These are phyloP conservation scores for Schizopygopsis pylzovi DNA, from an alignment of 2,797 vertebrate genomes.

Conservation along the genomic window DNA sequence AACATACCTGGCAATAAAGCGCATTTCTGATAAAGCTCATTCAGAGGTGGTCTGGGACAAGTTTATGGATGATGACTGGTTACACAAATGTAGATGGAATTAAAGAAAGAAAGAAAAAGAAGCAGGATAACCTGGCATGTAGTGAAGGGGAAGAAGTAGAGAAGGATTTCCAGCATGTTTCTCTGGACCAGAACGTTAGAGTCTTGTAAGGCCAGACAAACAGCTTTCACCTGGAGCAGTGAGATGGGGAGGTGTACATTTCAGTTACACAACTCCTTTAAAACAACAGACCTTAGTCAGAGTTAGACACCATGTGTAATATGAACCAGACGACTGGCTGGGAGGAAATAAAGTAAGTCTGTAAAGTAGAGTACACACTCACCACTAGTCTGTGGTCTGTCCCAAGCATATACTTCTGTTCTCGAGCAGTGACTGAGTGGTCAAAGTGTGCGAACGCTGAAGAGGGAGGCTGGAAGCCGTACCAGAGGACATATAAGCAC, in stretches of 20 bases:
- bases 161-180: slow-evolving; percentile 92
- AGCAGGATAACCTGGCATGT: slow-evolving; percentile 81
- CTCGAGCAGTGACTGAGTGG: slow-evolving; percentile 74
- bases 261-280: slow-evolving; percentile 3
- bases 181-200: slow-evolving; percentile 96
- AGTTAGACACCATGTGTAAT: background rate
- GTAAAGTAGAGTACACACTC: slow-evolving; percentile 62
- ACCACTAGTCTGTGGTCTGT: slow-evolving; percentile 85
- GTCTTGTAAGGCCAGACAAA: slow-evolving; percentile 90
- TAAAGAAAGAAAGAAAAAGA: slow-evolving; percentile 17
- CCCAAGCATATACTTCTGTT: slow-evolving; percentile 91
- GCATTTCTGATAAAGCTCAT: too few relatives aligned
- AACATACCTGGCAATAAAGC: too few relatives aligned
- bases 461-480: slow-evolving; percentile 91
- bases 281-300: slow-evolving; percentile 6
- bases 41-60: background rate
- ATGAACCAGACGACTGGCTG: background rate
- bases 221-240: slow-evolving; percentile 83
- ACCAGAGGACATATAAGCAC: slow-evolving; percentile 85
- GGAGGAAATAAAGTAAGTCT: background rate
- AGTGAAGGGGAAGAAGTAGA: slow-evolving; percentile 93
- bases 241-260: slow-evolving; percentile 10
- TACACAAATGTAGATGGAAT: background rate
- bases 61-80: background rate
- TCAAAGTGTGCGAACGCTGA: slow-evolving; percentile 93